These are phyloP conservation scores for Menidia menidia DNA, from an alignment of 2,797 vertebrate species.

Conservation along the genomic window DNA sequence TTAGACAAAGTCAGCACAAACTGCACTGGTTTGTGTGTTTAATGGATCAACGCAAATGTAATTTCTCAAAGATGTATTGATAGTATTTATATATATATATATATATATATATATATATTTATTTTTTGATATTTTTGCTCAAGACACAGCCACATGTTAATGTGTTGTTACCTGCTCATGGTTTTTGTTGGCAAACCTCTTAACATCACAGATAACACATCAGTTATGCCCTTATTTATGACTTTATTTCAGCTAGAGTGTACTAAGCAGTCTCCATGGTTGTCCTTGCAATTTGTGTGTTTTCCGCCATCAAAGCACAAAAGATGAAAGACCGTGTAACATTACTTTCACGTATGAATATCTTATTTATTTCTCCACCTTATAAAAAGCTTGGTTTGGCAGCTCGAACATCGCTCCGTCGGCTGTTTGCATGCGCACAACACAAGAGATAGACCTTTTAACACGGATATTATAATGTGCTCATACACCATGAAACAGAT, in stretches of 20 bases:
- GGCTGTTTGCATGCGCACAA: slow-evolving; percentile 26
- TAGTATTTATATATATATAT: slow-evolving; percentile 53
- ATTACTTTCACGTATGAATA: slow-evolving; percentile 37
- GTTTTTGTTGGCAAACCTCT: slow-evolving; percentile 73
- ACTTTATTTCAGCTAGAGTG: slow-evolving; percentile 39
- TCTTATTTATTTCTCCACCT: slow-evolving; percentile 28
- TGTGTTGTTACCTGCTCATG: slow-evolving; percentile 48
- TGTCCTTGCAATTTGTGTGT: slow-evolving; percentile 44
- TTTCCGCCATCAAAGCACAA: slow-evolving; percentile 46
- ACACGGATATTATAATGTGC: slow-evolving; percentile 50
- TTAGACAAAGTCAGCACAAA: slow-evolving; percentile 50
- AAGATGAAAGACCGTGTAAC: slow-evolving; percentile 25
- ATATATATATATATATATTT: slow-evolving; percentile 54
- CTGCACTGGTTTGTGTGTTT: slow-evolving; percentile 33
- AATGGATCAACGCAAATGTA: slow-evolving; percentile 25
- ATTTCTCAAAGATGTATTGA: slow-evolving; percentile 33
- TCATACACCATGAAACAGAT: slow-evolving; percentile 45
- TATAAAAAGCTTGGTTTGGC: slow-evolving; percentile 14
- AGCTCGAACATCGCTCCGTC: slow-evolving; percentile 12
- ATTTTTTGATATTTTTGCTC: too few relatives aligned
- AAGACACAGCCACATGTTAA: slow-evolving; percentile 36
- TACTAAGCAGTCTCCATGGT: slow-evolving; percentile 21
- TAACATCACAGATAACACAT: slow-evolving; percentile 60
- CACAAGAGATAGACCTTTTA: slow-evolving; percentile 45
- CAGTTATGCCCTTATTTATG: slow-evolving; percentile 44